A percentile compares a stretch with the other conserved stretches of the same genome.
Conservation (phyloP, 2,888 invertebrate genomes). For the Nebria brevicollis region DNA sequence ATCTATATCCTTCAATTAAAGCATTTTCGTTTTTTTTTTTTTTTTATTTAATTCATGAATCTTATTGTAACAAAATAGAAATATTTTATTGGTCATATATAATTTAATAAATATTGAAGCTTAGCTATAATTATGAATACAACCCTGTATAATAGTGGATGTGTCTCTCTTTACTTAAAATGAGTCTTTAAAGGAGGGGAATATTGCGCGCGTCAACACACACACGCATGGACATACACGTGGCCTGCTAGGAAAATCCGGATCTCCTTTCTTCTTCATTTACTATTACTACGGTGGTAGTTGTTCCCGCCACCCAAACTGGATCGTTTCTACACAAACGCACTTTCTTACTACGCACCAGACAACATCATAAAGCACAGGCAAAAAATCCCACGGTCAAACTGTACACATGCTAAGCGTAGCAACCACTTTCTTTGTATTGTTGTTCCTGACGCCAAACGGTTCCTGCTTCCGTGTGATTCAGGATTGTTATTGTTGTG, state of each 20-base stretch:
- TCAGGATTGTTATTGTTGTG: background rate
- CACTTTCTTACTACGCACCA: background rate
- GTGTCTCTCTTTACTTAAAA: background rate
- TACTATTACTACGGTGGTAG: background rate
- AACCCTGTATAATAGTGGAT: background rate
- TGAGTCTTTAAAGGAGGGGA: background rate
- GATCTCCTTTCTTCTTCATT: slow-evolving; percentile 3
- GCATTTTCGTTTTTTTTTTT: no score
- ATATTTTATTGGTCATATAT: no score
- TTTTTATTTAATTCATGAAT: no score
- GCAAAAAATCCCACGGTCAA: background rate
- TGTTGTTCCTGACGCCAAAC: background rate
- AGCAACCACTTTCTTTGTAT: background rate
- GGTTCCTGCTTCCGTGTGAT: slow-evolving; percentile 4
- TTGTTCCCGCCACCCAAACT: background rate
- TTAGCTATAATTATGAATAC: background rate
- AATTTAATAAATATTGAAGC: no score
- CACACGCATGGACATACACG: slow-evolving; percentile 1
- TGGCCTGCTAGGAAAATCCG: slow-evolving; percentile 3
- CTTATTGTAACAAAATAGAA: no score
- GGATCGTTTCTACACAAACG: background rate
- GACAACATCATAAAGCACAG: background rate
- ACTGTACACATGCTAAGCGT: background rate
- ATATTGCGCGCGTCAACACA: slow-evolving; percentile 18
- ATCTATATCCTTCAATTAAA: no score